phyloP scores from a whole-genome alignment of 2,888 invertebrate species.

The Vannuccia rotundouncinata region DNA sequence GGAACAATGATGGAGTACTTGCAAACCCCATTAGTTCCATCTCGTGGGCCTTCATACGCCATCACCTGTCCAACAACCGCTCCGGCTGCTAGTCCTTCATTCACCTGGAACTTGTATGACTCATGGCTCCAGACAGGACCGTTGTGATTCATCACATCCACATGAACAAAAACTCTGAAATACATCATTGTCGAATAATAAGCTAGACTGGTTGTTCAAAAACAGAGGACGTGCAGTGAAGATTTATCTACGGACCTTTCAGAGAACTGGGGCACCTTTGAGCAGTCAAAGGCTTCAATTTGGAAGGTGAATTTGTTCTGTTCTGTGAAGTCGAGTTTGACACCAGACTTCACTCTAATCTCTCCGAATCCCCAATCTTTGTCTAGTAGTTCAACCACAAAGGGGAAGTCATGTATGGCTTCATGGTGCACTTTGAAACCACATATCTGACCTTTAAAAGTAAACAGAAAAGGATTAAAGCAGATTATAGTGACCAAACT shows the following conservation, averaged over 20 bases:
- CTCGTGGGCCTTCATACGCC: neutral
- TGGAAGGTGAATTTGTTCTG: conserved; percentile 88
- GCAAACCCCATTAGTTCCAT: conserved; percentile 8
- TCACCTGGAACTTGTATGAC: neutral
- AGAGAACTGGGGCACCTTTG: neutral
- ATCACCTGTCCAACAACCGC: neutral
- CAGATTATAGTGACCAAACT: neutral
- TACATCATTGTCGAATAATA: too few species aligned
- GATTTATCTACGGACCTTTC: neutral
- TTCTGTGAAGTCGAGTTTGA: conserved; percentile 79
- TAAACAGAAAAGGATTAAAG: neutral
- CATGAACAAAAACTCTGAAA: neutral
- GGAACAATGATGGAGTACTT: conserved; percentile 65
- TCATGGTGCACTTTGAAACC: conserved; percentile 11
- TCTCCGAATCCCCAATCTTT: conserved; percentile 29
- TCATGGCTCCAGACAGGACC: neutral
- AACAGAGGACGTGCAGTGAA: neutral
- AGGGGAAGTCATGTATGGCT: neutral
- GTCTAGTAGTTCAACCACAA: neutral
- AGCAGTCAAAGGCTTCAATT: conserved; percentile 81
- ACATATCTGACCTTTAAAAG: neutral
- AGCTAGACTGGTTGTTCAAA: neutral
- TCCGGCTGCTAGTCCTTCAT: neutral
- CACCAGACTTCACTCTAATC: conserved; percentile 47
- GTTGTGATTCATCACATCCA: neutral